These are phyloP conservation scores for Tipula unca DNA, from an alignment of 2,888 invertebrate species.

Conservation along the genomic window DNA sequence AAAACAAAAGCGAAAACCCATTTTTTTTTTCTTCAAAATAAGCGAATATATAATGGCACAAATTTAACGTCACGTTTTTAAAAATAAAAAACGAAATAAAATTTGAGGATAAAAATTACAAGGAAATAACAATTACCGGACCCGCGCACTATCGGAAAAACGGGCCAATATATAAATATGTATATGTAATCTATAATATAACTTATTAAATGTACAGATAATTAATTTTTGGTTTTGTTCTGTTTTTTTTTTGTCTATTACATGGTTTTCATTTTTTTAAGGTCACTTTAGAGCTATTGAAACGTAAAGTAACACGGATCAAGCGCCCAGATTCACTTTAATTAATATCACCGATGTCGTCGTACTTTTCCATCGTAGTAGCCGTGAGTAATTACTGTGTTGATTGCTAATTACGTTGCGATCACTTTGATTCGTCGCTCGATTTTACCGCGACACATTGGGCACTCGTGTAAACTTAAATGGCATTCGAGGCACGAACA, in stretches of 20 bases:
- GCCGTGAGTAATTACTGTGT: neutral
- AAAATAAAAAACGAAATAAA: neutral
- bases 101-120: neutral
- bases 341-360: neutral
- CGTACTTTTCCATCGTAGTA: neutral
- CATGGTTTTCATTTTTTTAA: neutral
- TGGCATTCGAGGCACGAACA: conserved; percentile 71
- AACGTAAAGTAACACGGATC: neutral
- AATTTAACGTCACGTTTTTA: neutral
- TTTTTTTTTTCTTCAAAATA: neutral
- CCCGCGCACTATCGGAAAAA: neutral
- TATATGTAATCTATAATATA: neutral
- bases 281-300: neutral
- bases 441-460: conserved; percentile 67
- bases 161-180: neutral
- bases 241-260: neutral
- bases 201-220: neutral
- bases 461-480: conserved; percentile 52
- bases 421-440: conserved; percentile 60
- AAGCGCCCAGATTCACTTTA: neutral
- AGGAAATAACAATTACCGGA: neutral
- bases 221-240: neutral
- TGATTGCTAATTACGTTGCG: neutral
- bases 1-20: neutral
- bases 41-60: neutral